These are phyloP conservation scores for Poeciliopsis gracilis DNA, from an alignment of 2,797 vertebrate species.

Conservation along the genomic window DNA sequence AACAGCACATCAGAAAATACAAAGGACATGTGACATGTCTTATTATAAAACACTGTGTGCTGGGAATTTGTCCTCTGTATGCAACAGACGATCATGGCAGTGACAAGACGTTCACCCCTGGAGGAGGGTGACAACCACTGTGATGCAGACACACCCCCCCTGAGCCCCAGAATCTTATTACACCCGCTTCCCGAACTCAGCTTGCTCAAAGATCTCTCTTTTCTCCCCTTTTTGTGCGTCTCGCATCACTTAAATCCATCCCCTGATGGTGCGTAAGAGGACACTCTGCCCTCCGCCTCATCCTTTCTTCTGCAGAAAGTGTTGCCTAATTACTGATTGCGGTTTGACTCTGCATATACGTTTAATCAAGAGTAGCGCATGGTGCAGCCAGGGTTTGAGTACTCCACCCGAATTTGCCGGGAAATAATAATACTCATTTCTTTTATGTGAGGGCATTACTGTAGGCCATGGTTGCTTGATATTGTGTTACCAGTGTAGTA, in stretches of 20 bases:
- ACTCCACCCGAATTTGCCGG: slow-evolving; percentile 16
- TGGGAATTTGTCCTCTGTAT: slow-evolving; percentile 25
- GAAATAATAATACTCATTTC: slow-evolving; percentile 14
- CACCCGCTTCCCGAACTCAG: neutral
- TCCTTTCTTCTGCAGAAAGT: slow-evolving; percentile 47
- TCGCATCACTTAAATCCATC: slow-evolving; percentile 22
- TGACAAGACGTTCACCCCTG: slow-evolving; percentile 24
- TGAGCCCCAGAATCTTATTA: slow-evolving; percentile 22
- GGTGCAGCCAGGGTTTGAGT: slow-evolving; percentile 6
- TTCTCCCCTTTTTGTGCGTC: slow-evolving; percentile 27
- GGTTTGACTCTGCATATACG: slow-evolving; percentile 34
- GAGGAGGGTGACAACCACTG: slow-evolving; percentile 29
- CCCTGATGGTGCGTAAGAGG: slow-evolving; percentile 41
- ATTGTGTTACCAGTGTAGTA: slow-evolving; percentile 25
- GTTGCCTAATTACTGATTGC: slow-evolving; percentile 53
- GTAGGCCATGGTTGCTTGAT: slow-evolving; percentile 24
- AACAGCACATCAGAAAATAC: slow-evolving; percentile 31
- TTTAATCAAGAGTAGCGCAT: slow-evolving; percentile 52
- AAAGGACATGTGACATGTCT: slow-evolving; percentile 21
- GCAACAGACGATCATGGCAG: slow-evolving; percentile 23
- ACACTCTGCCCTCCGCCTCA: slow-evolving; percentile 46
- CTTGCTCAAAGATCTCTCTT: slow-evolving; percentile 28
- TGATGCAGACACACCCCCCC: slow-evolving; percentile 3
- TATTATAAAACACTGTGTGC: slow-evolving; percentile 7
- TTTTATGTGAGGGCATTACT: neutral